Conservation (phyloP, 2,797 vertebrate genomes). For the Borostomias antarcticus region DNA sequence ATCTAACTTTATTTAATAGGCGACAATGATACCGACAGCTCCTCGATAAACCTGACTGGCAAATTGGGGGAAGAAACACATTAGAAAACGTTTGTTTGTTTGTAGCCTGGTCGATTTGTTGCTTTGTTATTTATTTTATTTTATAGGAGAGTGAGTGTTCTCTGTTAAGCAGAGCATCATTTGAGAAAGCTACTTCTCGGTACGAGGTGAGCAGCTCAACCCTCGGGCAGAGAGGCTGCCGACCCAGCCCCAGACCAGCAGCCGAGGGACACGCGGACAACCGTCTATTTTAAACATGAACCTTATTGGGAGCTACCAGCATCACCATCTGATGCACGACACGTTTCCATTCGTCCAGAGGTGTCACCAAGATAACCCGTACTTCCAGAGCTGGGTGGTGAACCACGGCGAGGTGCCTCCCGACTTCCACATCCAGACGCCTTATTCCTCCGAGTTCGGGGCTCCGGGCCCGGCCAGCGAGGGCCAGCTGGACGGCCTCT, state of each 20-base stretch:
- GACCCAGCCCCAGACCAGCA: not conserved
- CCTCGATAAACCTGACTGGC: not conserved
- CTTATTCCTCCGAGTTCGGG: slow-evolving; percentile 66
- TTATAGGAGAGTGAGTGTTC: not conserved
- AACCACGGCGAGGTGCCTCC: slow-evolving; percentile 82
- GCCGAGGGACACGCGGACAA: not conserved
- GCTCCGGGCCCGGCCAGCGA: slow-evolving; percentile 70
- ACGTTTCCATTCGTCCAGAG: slow-evolving; percentile 89
- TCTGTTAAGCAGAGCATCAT: not conserved
- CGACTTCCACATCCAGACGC: slow-evolving; percentile 79
- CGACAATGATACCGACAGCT: slow-evolving; percentile 17
- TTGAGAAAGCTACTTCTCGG: not conserved
- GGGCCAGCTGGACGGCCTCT: slow-evolving; percentile 77
- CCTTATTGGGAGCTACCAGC: slow-evolving; percentile 91
- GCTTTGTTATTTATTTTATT: not conserved
- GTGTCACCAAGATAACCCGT: slow-evolving; percentile 89
- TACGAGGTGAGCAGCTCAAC: not conserved
- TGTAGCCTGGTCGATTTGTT: not conserved
- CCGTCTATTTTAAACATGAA: slow-evolving; percentile 77
- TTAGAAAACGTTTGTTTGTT: not conserved
- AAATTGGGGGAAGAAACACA: not conserved
- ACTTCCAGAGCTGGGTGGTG: slow-evolving; percentile 91
- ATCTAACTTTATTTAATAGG: not conserved
- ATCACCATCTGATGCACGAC: slow-evolving; percentile 89
- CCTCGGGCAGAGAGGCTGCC: not conserved